These are phyloP conservation scores for Lepus timidus DNA, from an alignment of 2,113 vertebrate genomes.

Conservation along the genomic window DNA sequence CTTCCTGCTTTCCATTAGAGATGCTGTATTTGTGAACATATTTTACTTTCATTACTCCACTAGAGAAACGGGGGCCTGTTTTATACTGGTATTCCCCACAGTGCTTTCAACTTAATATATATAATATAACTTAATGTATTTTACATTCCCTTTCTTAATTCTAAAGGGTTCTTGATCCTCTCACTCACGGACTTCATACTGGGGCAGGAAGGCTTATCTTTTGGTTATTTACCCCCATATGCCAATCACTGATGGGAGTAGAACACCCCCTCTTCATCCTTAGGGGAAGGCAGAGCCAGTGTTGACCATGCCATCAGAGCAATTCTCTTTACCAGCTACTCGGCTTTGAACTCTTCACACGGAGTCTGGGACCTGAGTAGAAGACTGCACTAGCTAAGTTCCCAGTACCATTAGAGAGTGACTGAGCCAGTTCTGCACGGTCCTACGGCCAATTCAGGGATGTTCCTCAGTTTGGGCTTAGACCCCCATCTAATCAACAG, in stretches of 20 bases:
- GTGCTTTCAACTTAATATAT: constrained; percentile 9
- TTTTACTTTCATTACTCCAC: constrained; percentile 48
- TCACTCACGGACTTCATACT: not conserved
- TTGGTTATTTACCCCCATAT: not conserved
- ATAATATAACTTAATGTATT: not conserved
- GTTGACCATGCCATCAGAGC: constrained; percentile 19
- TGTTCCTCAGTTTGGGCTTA: not conserved
- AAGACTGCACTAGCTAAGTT: not conserved
- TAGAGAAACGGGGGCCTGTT: not conserved
- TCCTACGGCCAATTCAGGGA: not conserved
- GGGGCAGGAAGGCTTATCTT: not conserved
- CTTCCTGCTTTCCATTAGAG: constrained; percentile 64
- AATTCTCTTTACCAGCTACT: not conserved
- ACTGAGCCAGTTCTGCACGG: not conserved
- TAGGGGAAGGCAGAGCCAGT: not conserved
- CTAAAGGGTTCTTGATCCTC: not conserved
- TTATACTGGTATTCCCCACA: not conserved
- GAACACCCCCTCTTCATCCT: not conserved
- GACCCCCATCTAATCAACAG: not conserved
- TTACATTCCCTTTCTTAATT: not conserved
- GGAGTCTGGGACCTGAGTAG: not conserved
- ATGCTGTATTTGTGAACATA: not conserved
- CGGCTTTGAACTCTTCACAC: not conserved
- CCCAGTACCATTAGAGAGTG: not conserved
- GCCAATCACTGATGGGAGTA: not conserved